phyloP scores from a whole-genome alignment of 1,140 invertebrate species.

The Ctenoplectra terminalis region DNA sequence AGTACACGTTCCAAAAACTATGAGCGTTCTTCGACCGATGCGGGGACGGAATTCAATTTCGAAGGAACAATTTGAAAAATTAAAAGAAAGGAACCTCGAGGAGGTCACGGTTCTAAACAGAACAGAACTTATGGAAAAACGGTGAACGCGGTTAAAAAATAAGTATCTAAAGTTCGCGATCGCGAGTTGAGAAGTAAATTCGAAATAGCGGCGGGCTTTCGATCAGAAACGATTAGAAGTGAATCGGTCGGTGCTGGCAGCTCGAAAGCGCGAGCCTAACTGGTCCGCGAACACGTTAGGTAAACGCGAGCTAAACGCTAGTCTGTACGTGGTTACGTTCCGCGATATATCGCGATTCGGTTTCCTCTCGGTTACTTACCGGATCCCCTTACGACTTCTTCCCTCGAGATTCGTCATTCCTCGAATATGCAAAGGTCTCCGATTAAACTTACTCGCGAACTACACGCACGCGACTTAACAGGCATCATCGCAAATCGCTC shows the following conservation, averaged over 20 bases:
- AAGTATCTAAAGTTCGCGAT: too few relatives aligned
- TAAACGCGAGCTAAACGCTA: slow-evolving; percentile 76
- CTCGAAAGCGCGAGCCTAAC: slow-evolving; percentile 79
- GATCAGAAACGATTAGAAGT: slow-evolving; percentile 21
- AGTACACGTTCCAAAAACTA: background rate
- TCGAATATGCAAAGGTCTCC: slow-evolving; percentile 29
- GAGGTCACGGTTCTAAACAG: too few relatives aligned
- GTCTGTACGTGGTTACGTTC: slow-evolving; percentile 58
- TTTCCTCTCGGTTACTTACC: slow-evolving; percentile 35
- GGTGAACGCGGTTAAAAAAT: too few relatives aligned
- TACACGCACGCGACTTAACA: too few relatives aligned
- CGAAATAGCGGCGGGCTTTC: background rate
- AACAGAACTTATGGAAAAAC: too few relatives aligned
- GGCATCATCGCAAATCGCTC: background rate
- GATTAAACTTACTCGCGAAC: background rate
- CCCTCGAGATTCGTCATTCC: slow-evolving; percentile 33
- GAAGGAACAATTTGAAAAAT: background rate
- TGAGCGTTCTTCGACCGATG: background rate
- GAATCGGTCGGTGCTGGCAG: slow-evolving; percentile 71
- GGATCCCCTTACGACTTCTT: slow-evolving; percentile 23
- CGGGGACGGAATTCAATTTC: too few relatives aligned
- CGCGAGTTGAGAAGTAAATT: background rate
- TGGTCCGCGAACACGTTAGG: slow-evolving; percentile 73
- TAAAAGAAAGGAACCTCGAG: too few relatives aligned
- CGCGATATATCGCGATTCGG: slow-evolving; percentile 75